Base-by-base conservation (phyloP, 1,140 invertebrate genomes). In the Euborellia annulipes region DNA sequence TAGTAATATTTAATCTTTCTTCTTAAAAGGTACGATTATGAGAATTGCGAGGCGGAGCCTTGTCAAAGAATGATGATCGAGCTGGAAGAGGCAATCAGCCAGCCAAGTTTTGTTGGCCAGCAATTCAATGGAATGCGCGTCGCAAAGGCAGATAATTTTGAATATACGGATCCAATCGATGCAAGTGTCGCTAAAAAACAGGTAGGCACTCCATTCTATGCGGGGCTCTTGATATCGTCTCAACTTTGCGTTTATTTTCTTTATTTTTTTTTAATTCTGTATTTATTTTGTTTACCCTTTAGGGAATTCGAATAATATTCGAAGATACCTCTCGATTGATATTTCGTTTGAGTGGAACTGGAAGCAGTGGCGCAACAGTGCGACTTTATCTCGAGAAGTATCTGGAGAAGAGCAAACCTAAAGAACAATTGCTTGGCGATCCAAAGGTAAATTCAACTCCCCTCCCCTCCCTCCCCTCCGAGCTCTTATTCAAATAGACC, bases 1-100 rank as follows among this genome's bases (percentile, higher is more conserved):
- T n/a, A n/a, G n/a, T n/a, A n/a, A n/a, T n/a, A n/a, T n/a, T n/a
- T n/a, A n/a, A n/a, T n/a, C n/a, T n/a, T n/a, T n/a, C n/a, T n/a
- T n/a, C n/a, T n/a, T n/a, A n/a, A n/a, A 48, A 86, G 84, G 56
- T 95, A 97, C 62, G 94, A 98, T 66, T 98, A 97, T 69, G 94
- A 98, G 67, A 87, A 94, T 59, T 92, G 90, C 59, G 84, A 89
- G 40, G 64, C 75, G 17, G 82, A 78, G n/a, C 74, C 73, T 21
- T 90, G 88, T 41, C 82, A 89, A 54, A 69, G 85, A 59, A 84
- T 97, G 80, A 90, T 98, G 76, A 58, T 62, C 9, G 67, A 75
- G 37, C 63, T 96, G 44, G 81, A 90, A 61, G 61, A 68, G 41
- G 65, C 69, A 47, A 73, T 92, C 43, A 68, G 69, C 2, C 65